Evolutionary conservation across 2,888 invertebrate species (phyloP).

Genomic region (Panzeria rudis): DNA sequence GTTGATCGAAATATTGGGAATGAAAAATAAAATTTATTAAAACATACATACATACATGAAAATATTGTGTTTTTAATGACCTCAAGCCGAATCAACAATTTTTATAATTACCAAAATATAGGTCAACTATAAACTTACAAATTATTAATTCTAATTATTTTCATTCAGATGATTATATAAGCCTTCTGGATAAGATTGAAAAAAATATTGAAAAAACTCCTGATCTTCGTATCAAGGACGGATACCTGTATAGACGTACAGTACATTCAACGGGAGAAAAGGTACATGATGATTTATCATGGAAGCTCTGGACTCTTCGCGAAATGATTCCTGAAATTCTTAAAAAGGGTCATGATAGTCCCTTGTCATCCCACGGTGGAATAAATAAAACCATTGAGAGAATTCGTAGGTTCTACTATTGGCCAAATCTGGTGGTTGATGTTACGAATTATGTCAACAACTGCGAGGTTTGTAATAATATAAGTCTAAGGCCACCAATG

Average conservation of each 20-base stretch:
- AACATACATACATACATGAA: too few relatives aligned
- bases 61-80: too few relatives aligned
- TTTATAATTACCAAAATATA: too few relatives aligned
- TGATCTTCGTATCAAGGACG: background rate
- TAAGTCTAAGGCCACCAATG: background rate
- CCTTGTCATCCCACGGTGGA: constrained; percentile 6
- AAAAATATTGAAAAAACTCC: background rate
- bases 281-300: background rate
- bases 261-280: background rate
- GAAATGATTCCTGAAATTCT: background rate
- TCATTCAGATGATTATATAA: background rate
- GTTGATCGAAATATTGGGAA: too few relatives aligned
- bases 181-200: too few relatives aligned
- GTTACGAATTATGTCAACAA: constrained; percentile 15
- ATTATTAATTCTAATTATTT: background rate
- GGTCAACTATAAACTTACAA: background rate
- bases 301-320: background rate
- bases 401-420: background rate
- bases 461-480: constrained; percentile 5
- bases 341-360: background rate
- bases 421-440: constrained; percentile 2
- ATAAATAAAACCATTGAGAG: constrained; percentile 21
- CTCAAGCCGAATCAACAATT: too few relatives aligned
- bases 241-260: constrained; percentile 18
- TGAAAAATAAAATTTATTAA: too few relatives aligned